Evolutionary conservation across 2,113 vertebrate species (phyloP), one percentile per base, ranked within the genome.

Genomic region (Casuarius casuarius): DNA sequence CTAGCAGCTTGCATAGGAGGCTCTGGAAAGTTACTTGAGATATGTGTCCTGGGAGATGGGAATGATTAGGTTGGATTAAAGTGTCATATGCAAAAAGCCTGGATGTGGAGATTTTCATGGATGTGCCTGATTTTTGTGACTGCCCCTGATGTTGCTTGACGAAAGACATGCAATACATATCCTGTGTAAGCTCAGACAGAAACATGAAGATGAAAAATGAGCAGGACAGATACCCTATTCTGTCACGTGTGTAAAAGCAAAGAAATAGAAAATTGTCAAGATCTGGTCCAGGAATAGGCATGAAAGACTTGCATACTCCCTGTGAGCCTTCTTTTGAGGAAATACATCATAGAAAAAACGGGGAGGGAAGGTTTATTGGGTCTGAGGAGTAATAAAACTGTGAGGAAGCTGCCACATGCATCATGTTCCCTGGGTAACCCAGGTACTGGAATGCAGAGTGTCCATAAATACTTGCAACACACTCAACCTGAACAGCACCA

Each of bases 101-200:
- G 66, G n/a, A 84, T 38, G 49, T 10, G n/a, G 29, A 78, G 3
- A 28, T 66, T 90, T 35, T 70, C 35, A 70, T 7, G 12, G 29
- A 9, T 85, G 23, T 29, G 66, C 35, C 21, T 54, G 25, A 3
- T 44, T 91, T 84, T 80, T 67, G 31, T 66, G 29, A 65, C 62
- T 44, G 15, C 9, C 5, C 3, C 14, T 92, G 56, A n/a, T 80
- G 22, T 1, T 77, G 16, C 31, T 67, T 65, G 42, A 86, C n/a
- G 42, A 76, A 77, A 15, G 28, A 63, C 0, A 0, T 52, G 21
- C 63, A 66, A 18, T 14, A 29, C 7, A 1, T 20, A 7, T 65
- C 22, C 74, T 51, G 6, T 65, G 12, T 52, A 71, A 92, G 11
- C 12, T 86, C 52, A 59, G 15, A 12, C 42, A 58, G 72, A 84